Percentiles rank a stretch among this genome's conserved stretches.
These are phyloP conservation scores for Schizaphis graminum DNA, from an alignment of 2,888 invertebrate genomes.

Conservation along the genomic window DNA sequence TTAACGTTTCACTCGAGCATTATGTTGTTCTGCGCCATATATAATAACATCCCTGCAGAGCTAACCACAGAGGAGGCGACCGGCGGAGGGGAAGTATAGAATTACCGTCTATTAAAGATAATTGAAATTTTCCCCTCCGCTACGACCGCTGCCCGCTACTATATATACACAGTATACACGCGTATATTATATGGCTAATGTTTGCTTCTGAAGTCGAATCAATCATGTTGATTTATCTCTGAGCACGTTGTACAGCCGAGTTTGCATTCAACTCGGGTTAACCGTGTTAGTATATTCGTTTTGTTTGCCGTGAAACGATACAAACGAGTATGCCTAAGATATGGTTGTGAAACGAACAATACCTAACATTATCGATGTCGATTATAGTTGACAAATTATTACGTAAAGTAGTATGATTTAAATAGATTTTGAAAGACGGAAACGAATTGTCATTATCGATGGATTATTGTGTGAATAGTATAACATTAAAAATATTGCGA, in stretches of 20 bases:
- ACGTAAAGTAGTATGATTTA: neutral
- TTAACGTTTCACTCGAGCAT: conserved; percentile 65
- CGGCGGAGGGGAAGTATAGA: conserved; percentile 60
- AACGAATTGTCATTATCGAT: neutral
- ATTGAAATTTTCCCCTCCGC: conserved; percentile 64
- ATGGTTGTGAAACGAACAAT: neutral
- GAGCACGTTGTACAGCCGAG: conserved; percentile 30
- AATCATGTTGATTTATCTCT: conserved; percentile 64
- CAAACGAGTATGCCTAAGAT: conserved; percentile 7
- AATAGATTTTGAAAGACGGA: neutral
- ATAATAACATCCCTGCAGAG: conserved; percentile 63
- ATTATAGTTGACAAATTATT: neutral
- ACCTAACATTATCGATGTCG: neutral
- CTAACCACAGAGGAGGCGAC: neutral
- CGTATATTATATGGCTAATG: conserved; percentile 45
- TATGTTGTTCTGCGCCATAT: conserved; percentile 53
- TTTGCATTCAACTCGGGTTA: conserved; percentile 45
- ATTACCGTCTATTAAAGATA: conserved; percentile 66
- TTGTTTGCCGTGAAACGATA: conserved; percentile 36
- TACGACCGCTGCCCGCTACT: neutral
- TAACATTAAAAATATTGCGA: neutral
- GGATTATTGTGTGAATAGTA: neutral
- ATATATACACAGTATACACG: neutral
- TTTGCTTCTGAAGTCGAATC: conserved; percentile 63
- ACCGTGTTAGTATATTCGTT: conserved; percentile 32